Evolutionary conservation across 2,113 vertebrate genomes (phyloP).

Genomic region (Esox niger): DNA sequence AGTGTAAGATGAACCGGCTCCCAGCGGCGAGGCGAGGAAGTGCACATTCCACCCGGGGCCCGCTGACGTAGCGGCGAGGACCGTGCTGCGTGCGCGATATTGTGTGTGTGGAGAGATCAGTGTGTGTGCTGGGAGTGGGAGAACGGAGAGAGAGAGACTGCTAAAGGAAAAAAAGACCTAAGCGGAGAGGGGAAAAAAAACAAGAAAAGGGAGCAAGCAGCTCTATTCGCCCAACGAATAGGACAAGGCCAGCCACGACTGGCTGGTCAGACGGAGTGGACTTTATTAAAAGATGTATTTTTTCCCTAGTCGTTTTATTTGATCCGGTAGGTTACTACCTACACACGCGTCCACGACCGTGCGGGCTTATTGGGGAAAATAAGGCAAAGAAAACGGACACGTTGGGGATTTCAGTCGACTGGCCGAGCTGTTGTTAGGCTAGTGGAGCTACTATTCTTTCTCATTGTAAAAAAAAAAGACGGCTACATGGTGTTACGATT

Average conservation of each 20-base stretch:
- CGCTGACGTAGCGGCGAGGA: conserved; percentile 21
- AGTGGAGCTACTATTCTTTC: neutral
- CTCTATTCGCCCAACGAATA: neutral
- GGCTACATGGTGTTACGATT: neutral
- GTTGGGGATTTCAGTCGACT: neutral
- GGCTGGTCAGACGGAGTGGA: conserved; percentile 1
- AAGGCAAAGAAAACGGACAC: conserved; percentile 2
- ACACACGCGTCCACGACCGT: conserved; percentile 2
- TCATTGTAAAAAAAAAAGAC: neutral
- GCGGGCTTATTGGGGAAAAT: conserved; percentile 2
- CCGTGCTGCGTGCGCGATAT: neutral
- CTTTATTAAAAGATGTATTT: neutral
- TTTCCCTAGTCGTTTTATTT: neutral
- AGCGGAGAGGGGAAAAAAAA: neutral
- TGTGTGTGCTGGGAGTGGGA: conserved; percentile 10
- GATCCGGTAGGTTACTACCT: neutral
- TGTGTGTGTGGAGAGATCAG: conserved; percentile 6
- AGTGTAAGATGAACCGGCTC: conserved; percentile 3
- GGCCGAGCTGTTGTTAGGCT: neutral
- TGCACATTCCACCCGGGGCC: conserved; percentile 15
- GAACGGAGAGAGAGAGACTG: neutral
- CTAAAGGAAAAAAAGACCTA: neutral
- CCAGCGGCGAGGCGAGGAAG: conserved; percentile 12
- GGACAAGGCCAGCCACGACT: neutral
- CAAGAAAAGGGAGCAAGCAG: neutral